These are phyloP conservation scores for Danaus plexippus DNA, from an alignment of 1,140 invertebrate genomes.

Conservation along the genomic window DNA sequence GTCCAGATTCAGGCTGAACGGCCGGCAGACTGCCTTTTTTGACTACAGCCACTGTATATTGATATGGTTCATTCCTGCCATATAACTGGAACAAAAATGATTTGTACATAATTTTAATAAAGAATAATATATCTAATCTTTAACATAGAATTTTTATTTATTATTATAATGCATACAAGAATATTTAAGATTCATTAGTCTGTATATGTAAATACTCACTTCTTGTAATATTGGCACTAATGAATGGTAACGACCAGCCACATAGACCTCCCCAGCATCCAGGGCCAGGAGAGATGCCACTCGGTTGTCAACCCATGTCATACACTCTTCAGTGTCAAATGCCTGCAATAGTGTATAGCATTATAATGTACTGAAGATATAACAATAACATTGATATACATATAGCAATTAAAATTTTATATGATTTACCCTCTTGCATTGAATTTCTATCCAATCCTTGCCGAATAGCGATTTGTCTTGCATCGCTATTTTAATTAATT, in stretches of 20 bases:
- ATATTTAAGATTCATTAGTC: too few species aligned
- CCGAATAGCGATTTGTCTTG: constrained; percentile 77
- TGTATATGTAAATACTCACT: constrained; percentile 31
- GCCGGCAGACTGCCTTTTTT: constrained; percentile 77
- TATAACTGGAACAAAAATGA: constrained; percentile 34
- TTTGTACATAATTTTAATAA: not conserved
- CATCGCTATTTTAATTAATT: constrained; percentile 77
- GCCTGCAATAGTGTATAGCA: constrained; percentile 61
- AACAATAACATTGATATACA: not conserved
- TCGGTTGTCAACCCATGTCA: constrained; percentile 81
- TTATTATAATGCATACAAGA: too few species aligned
- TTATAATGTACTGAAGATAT: not conserved
- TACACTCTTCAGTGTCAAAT: constrained; percentile 87
- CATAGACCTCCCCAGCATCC: constrained; percentile 94
- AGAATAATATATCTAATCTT: too few species aligned
- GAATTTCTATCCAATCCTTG: constrained; percentile 74
- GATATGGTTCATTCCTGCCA: constrained; percentile 73
- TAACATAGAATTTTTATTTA: too few species aligned
- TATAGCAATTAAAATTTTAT: constrained; percentile 6
- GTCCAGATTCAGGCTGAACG: constrained; percentile 69
- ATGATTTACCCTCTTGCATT: constrained; percentile 74
- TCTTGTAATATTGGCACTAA: constrained; percentile 92
- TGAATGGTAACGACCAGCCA: constrained; percentile 92
- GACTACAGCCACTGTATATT: constrained; percentile 90
- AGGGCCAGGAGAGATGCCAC: constrained; percentile 88